phyloP scores from a whole-genome alignment of 1,140 invertebrate species.

The Drosophila trapezifrons region DNA sequence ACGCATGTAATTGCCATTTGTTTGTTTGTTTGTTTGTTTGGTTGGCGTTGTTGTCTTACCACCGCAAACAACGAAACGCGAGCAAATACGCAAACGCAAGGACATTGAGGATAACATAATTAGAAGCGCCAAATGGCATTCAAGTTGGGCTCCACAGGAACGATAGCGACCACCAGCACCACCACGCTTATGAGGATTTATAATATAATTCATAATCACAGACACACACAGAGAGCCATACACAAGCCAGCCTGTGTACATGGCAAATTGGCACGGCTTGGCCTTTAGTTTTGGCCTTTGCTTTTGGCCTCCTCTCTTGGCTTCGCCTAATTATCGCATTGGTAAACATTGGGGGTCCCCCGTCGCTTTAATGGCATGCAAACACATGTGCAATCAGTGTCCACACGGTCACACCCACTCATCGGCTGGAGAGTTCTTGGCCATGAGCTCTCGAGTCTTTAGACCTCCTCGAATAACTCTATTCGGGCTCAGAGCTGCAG shows the following conservation, averaged over 20 bases:
- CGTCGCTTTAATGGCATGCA: conserved; percentile 69
- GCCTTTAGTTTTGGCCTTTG: conserved; percentile 41
- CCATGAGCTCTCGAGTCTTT: conserved; percentile 58
- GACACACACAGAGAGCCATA: conserved; percentile 1
- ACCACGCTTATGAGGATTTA: conserved; percentile 32
- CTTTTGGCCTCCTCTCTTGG: conserved; percentile 32
- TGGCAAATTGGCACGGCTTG: conserved; percentile 63
- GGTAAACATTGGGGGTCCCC: conserved; percentile 56
- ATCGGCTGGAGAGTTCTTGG: conserved; percentile 47
- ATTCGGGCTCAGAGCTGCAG: conserved; percentile 18
- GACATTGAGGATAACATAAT: conserved; percentile 56
- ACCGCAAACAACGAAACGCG: conserved; percentile 31
- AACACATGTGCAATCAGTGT: conserved; percentile 44
- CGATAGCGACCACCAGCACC: conserved; percentile 19
- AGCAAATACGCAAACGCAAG: conserved; percentile 36
- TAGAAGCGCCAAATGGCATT: conserved; percentile 60
- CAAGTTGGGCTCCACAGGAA: conserved; percentile 22
- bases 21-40: neutral
- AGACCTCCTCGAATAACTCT: conserved; percentile 14
- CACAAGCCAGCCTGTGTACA: conserved; percentile 41
- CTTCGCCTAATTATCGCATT: conserved; percentile 73
- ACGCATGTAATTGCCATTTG: conserved; percentile 65
- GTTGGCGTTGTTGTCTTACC: neutral
- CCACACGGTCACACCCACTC: conserved; percentile 21
- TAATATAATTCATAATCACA: conserved; percentile 61